A percentile compares a stretch with the other conserved stretches of the same genome.
These are phyloP conservation scores for Callyntrura guangdongensis DNA, from an alignment of 2,888 invertebrate species.

Conservation along the genomic window DNA sequence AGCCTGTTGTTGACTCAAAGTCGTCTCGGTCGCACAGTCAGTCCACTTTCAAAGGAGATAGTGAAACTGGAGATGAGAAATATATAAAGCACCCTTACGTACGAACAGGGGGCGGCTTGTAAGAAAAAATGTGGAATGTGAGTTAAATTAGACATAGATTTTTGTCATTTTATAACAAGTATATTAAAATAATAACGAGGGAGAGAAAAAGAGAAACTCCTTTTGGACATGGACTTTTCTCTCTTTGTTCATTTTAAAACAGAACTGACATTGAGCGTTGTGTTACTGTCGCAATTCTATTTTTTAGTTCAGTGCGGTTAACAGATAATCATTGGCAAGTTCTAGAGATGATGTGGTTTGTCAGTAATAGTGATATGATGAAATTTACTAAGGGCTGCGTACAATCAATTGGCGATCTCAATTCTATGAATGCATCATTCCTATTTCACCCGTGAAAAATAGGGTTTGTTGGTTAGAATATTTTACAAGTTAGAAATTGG, in stretches of 20 bases:
- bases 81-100: background rate
- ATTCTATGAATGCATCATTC: too few relatives aligned
- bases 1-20: background rate
- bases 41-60: background rate
- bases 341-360: too few relatives aligned
- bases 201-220: background rate
- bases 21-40: background rate
- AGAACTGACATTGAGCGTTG: background rate
- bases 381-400: too few relatives aligned
- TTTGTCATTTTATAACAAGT: background rate
- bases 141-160: background rate
- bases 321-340: too few relatives aligned
- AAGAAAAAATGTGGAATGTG: constrained; percentile 14
- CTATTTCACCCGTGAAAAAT: too few relatives aligned
- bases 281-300: constrained; percentile 61
- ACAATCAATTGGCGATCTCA: too few relatives aligned
- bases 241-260: background rate
- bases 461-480: too few relatives aligned
- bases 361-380: too few relatives aligned
- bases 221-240: background rate
- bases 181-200: background rate
- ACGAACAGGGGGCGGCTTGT: too few relatives aligned
- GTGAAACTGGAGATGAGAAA: constrained; percentile 6
- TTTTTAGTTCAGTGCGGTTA: constrained; percentile 55
- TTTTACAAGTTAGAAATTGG: background rate